These are phyloP conservation scores for Platypus cylindrus DNA, from an alignment of 2,888 invertebrate genomes.

Conservation along the genomic window DNA sequence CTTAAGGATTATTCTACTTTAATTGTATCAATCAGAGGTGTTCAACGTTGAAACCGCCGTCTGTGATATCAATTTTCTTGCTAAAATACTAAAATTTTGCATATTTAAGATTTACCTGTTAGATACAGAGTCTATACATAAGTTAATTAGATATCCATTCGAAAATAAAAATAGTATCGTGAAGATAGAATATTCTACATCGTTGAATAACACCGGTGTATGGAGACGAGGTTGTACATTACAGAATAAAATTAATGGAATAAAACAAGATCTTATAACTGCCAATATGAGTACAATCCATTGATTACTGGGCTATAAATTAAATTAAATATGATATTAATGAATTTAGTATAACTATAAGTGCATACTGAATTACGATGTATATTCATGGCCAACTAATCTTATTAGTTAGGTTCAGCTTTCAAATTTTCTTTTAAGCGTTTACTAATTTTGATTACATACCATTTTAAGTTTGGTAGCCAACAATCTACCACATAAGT, in stretches of 20 bases:
- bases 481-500: constrained; percentile 21
- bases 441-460: constrained; percentile 5
- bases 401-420: no score
- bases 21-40: no score
- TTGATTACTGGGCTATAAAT: constrained; percentile 55
- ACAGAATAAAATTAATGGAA: constrained; percentile 76
- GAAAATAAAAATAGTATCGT: constrained; percentile 66
- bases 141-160: constrained; percentile 82
- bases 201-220: constrained; percentile 65
- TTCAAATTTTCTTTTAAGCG: no score
- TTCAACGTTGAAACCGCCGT: no score
- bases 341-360: no score
- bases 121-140: constrained; percentile 56
- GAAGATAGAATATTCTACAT: constrained; percentile 62
- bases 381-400: background rate
- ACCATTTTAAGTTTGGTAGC: constrained; percentile 21
- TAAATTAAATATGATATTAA: no score
- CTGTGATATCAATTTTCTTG: no score
- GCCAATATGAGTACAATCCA: constrained; percentile 52
- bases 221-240: constrained; percentile 69
- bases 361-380: background rate
- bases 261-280: constrained; percentile 50
- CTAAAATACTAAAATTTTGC: no score
- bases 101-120: constrained; percentile 4
- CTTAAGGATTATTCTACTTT: no score